A percentile compares a stretch with the other conserved stretches of the same genome.
phyloP scores from a whole-genome alignment of 2,113 vertebrate genomes.

The Pterocles burchelli region DNA sequence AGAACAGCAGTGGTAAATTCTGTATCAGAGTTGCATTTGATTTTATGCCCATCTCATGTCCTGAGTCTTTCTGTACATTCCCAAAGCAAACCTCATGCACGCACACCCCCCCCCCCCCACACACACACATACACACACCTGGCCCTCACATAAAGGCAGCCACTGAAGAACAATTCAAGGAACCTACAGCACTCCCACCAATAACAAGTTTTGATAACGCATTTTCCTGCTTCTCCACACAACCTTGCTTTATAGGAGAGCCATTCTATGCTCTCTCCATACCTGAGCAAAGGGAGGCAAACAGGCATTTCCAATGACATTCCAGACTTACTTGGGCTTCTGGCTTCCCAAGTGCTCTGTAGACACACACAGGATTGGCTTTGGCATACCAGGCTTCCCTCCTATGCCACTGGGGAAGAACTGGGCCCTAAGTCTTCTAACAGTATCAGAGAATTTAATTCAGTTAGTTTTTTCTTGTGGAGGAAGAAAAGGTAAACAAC shows the following conservation, averaged over 20 bases:
- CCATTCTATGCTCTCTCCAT: not conserved
- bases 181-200: not conserved
- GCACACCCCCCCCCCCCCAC: no score
- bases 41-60: not conserved
- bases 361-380: not conserved
- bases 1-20: not conserved
- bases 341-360: not conserved
- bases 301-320: not conserved
- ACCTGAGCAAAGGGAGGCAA: not conserved
- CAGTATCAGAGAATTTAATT: not conserved
- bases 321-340: not conserved
- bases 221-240: not conserved
- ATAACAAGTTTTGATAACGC: not conserved
- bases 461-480: not conserved
- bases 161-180: not conserved
- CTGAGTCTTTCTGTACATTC: accelerated
- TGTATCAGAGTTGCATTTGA: not conserved
- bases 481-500: not conserved
- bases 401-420: accelerated
- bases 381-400: not conserved
- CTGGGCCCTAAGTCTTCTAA: not conserved
- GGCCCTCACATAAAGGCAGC: not conserved
- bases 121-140: not conserved
- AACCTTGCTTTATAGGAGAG: not conserved
- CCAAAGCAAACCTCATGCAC: not conserved